Evolutionary conservation across 1,140 invertebrate genomes (phyloP), one percentile per base, ranked within the genome.

Genomic region (Globodera ellingtonae): DNA sequence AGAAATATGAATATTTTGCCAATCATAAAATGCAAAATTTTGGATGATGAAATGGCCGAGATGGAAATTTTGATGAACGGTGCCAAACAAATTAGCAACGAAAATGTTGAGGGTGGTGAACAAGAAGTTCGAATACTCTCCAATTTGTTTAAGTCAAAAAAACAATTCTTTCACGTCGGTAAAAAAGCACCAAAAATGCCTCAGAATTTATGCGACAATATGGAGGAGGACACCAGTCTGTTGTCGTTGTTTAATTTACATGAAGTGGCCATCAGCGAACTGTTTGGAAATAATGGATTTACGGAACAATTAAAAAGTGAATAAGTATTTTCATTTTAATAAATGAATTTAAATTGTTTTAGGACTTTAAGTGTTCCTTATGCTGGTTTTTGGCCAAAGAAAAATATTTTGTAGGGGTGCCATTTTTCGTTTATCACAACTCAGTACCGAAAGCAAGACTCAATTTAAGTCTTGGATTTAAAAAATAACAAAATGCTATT

Each of bases 291-390:
- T 18, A 18, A 13, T 62, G 56, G 21, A 62, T 62, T 62, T 62
- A 62, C 56, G 15, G 47, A 13, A 72, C 70, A 56, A 50, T 72
- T 72, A 15, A 72, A 50, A 72, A n/a, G 52, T 48, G 18, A 72
- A 66, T 21, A 24, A 18, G 10, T 5, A 72, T 72, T 62, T 62
- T 15, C 35, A 35, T 35, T 35, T 35, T 35, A 35, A 35, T 35
- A 35, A 35, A 35, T 35, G 35, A 35, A 35, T 35, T 35, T 35
- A 35, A 35, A 35, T 35, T 35, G 35, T 2, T 35, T 35, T 35
- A 2, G 3, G 3, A 3, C 35, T 35, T 35, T 35, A 2, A 35
- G 1, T 35, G 35, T 35, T 35, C 35, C 3, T 35, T 35, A 35
- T 35, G 35, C 35, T 35, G 35, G 35, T 35, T 35, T 35, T 35